Percentiles rank a stretch among this genome's conserved stretches.
Conservation (phyloP, 1,140 invertebrate genomes). For the fruit fly (Drosophila melanogaster) region Release_6_plus_ISO1_MT NT_033779.5:14922501-14923000, state of each 20-base stretch:
- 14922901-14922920: conserved; percentile 4
- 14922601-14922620: conserved; percentile 81
- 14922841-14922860: conserved; percentile 30
- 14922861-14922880: conserved; percentile 11
- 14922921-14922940: conserved; percentile 29
- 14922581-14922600: conserved; percentile 76
- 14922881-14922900: neutral
- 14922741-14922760: conserved; percentile 37
- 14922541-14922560: conserved; percentile 68
- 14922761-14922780: conserved; percentile 67
- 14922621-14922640: conserved; percentile 47
- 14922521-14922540: conserved; percentile 10
- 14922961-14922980: conserved; percentile 92
- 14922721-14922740: conserved; percentile 35
- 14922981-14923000: conserved; percentile 95
- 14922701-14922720: conserved; percentile 50
- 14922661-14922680: conserved; percentile 15
- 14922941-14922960: conserved; percentile 94
- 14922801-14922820: conserved; percentile 65
- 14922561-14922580: conserved; percentile 61
- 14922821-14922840: conserved; percentile 60
- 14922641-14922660: neutral
- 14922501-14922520: neutral
- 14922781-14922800: conserved; percentile 82
- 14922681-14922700: conserved; percentile 79